A percentile compares a stretch with the other conserved stretches of the same genome.
These are phyloP conservation scores for Todus mexicanus DNA, from an alignment of 2,797 vertebrate genomes.

Conservation along the genomic window DNA sequence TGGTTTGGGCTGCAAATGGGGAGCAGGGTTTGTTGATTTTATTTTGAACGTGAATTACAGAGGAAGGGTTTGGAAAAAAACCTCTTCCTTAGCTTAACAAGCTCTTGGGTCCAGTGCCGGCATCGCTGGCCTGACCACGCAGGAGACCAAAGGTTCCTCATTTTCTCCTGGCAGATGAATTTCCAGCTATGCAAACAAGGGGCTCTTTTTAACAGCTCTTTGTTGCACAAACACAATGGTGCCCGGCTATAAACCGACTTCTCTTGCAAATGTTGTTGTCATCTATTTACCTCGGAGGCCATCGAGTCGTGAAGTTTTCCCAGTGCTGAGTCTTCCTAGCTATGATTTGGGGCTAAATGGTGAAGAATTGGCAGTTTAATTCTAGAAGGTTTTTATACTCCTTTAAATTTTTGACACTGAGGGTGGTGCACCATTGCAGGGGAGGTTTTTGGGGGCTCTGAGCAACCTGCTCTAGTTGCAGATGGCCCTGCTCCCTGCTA, in stretches of 20 bases:
- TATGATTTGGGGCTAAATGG: not conserved
- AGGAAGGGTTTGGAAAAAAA: not conserved
- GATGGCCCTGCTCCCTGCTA: no score
- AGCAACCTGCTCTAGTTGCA: no score
- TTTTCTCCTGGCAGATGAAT: not conserved
- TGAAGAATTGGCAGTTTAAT: not conserved
- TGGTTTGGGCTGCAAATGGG: not conserved
- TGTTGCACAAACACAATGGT: not conserved
- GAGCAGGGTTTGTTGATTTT: not conserved
- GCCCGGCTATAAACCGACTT: not conserved
- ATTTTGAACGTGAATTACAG: not conserved
- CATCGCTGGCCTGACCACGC: not conserved
- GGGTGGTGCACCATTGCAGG: no score
- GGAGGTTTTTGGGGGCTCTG: no score
- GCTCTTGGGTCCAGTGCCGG: not conserved
- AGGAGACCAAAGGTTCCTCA: not conserved
- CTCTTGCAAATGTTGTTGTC: not conserved
- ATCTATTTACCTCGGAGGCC: not conserved
- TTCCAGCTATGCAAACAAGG: not conserved
- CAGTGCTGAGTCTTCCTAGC: not conserved
- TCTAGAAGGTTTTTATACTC: not conserved
- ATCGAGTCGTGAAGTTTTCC: not conserved
- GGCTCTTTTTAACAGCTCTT: not conserved
- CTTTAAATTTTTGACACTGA: no score
- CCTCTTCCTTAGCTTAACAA: not conserved